A percentile compares a stretch with the other conserved stretches of the same genome.
Conservation (phyloP, 2,888 invertebrate genomes). For the Aphodius sticticus region DNA sequence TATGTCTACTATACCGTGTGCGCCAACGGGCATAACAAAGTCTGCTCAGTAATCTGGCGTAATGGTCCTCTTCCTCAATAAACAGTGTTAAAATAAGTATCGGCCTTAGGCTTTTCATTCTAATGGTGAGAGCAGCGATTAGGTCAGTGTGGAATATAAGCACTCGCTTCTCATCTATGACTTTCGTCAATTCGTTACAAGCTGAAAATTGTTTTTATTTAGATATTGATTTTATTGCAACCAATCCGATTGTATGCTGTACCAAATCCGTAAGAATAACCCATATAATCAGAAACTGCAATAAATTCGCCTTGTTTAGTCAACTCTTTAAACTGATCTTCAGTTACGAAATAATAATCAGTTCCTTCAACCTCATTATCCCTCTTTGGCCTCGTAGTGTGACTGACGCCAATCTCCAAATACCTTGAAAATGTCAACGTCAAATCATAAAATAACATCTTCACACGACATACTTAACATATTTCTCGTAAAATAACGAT, state of each 20-base stretch:
- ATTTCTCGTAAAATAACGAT: slow-evolving; percentile 46
- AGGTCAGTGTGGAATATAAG: slow-evolving; percentile 58
- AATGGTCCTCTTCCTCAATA: slow-evolving; percentile 53
- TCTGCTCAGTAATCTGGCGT: slow-evolving; percentile 51
- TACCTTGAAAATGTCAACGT: slow-evolving; percentile 44
- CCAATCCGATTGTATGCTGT: slow-evolving; percentile 32
- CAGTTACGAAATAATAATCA: slow-evolving; percentile 53
- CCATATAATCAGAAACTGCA: slow-evolving; percentile 57
- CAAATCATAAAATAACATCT: neutral
- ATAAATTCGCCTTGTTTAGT: slow-evolving; percentile 57
- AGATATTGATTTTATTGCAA: neutral
- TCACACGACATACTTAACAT: slow-evolving; percentile 41
- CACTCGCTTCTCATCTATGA: slow-evolving; percentile 50
- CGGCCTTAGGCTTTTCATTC: slow-evolving; percentile 54
- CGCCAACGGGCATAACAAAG: slow-evolving; percentile 39
- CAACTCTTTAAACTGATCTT: slow-evolving; percentile 56
- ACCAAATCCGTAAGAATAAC: slow-evolving; percentile 59
- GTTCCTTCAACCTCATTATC: slow-evolving; percentile 49
- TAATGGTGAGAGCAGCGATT: slow-evolving; percentile 55
- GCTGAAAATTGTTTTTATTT: slow-evolving; percentile 46
- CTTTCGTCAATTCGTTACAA: slow-evolving; percentile 52
- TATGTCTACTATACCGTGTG: neutral
- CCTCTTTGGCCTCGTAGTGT: slow-evolving; percentile 55
- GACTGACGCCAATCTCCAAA: slow-evolving; percentile 51
- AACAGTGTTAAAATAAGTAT: slow-evolving; percentile 56